Evolutionary conservation across 2,888 invertebrate genomes (phyloP).

Genomic region (Proisotoma minuta): DNA sequence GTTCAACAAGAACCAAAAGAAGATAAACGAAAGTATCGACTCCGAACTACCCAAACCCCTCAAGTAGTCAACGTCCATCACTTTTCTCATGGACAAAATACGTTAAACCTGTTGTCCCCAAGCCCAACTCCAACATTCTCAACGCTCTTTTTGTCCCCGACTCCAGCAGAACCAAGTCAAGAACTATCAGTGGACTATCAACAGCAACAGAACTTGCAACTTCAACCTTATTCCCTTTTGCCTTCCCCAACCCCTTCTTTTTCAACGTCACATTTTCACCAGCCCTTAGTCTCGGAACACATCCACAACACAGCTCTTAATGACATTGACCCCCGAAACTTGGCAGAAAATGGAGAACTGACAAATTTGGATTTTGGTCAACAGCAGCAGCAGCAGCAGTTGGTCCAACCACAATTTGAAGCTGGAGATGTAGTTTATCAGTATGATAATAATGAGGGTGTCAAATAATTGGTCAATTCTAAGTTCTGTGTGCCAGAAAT

Average conservation of each 20-base stretch:
- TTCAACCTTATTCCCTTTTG: neutral
- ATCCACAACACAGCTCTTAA: neutral
- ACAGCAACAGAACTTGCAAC: constrained; percentile 6
- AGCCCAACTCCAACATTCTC: too few relatives aligned
- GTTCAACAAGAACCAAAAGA: neutral
- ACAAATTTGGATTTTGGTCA: neutral
- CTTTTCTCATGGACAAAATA: neutral
- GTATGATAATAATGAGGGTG: neutral
- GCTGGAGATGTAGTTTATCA: neutral
- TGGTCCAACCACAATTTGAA: too few relatives aligned
- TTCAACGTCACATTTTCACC: neutral
- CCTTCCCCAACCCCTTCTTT: neutral
- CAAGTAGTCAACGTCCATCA: constrained; percentile 14
- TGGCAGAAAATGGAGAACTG: neutral
- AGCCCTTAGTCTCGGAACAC: neutral
- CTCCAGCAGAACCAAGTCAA: constrained; percentile 3
- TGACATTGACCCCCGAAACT: neutral
- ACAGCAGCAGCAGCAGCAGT: neutral
- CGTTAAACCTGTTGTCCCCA: too few relatives aligned
- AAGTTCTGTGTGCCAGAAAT: too few relatives aligned
- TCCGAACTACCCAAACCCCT: neutral
- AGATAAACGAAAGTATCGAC: neutral
- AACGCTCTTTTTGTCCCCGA: constrained; percentile 2
- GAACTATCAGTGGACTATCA: too few relatives aligned
- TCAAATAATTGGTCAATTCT: neutral